These are phyloP conservation scores for Peromyscus californicus DNA, from an alignment of 2,113 vertebrate genomes.

Conservation along the genomic window DNA sequence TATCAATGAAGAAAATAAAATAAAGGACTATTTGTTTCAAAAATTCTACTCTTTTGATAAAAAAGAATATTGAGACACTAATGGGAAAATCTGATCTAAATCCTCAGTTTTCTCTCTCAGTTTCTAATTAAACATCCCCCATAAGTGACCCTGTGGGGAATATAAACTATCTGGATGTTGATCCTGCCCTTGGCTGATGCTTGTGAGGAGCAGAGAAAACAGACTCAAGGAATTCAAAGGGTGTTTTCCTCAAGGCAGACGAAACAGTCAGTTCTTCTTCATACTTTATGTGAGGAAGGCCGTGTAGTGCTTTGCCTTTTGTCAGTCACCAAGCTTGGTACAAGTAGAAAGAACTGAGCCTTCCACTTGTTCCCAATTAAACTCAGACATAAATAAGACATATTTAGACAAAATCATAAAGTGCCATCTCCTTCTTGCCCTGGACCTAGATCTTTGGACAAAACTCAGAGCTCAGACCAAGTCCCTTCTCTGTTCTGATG, in stretches of 20 bases:
- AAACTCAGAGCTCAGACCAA: neutral
- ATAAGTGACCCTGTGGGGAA: neutral
- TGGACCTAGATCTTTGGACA: neutral
- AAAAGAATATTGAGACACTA: neutral
- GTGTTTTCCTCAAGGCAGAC: neutral
- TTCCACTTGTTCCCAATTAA: neutral
- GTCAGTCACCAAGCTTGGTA: neutral
- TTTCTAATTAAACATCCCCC: neutral
- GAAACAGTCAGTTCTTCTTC: neutral
- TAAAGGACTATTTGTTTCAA: neutral
- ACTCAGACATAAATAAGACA: neutral
- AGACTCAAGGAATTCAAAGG: neutral
- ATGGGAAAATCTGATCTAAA: neutral
- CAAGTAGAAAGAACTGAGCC: no score
- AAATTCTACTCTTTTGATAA: neutral
- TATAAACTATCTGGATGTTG: neutral
- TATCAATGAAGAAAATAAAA: neutral
- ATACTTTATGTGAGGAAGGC: neutral
- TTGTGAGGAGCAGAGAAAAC: neutral
- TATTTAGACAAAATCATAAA: neutral
- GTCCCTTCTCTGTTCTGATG: neutral
- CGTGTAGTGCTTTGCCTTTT: neutral
- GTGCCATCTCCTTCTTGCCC: no score
- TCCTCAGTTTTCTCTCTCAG: neutral
- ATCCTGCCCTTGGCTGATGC: neutral